Evolutionary conservation across 2,888 invertebrate genomes (phyloP), one percentile per base, ranked within the genome.

Genomic region (Octonoba sinensis): DNA sequence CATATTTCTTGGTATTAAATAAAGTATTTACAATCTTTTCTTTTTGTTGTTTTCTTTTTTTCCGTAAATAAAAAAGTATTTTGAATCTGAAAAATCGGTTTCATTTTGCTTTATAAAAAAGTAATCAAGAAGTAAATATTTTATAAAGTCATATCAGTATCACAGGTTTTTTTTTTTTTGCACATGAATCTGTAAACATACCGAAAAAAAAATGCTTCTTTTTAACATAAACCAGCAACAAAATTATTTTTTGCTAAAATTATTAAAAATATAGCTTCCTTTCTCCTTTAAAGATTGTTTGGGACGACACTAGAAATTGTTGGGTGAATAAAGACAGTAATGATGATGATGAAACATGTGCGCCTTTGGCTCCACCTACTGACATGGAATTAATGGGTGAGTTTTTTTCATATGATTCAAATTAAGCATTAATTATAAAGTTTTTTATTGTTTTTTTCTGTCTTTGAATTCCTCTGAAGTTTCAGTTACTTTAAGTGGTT

Each of bases 271-370:
- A 54, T 6, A 8, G 2, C 18, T 65, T 66, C 16, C 18, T 47
- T 62, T 1, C 11, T 24, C 20, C 36, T 72, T 6, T 59, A 59
- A n/a, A 84, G 84, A 84, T 84, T 70, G 77, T 84, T 11, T 84
- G 84, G 84, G 84, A 84, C 66, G 73, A 66, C n/a, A 60, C 46
- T 12, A 82, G 77, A 18, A 77, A 77, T n/a, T 27, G 70, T 22
- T 84, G 84, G 84, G 59, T 66, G n/a, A 82, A 84, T 70, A 82
- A 72, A 64, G 81, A 84, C 24, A 73, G 74, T 49, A 76, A 76
- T 70, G 84, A 82, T 46, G 76, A 77, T 57, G 77, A 82, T 64
- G 81, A 74, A 64, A 44, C 20, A 51, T 71, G 27, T 64, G 46
- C 75, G n/a, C 76, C 77, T 49, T 65, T 74, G 54, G 82, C 84